Evolutionary conservation across 2,113 vertebrate species (phyloP).

Genomic region (Piprites chloris): DNA sequence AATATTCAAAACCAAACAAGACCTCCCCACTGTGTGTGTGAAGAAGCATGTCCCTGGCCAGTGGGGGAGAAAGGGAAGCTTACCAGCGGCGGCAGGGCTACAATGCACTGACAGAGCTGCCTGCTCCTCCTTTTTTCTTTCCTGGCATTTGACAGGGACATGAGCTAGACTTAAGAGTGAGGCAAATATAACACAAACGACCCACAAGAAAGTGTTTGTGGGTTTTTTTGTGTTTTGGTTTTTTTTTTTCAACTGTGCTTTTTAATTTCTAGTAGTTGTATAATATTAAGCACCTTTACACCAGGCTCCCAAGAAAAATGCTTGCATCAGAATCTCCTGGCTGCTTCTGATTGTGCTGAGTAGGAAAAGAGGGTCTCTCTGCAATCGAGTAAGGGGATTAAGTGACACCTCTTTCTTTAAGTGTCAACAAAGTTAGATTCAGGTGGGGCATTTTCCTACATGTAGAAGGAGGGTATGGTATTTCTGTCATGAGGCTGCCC

Average conservation of each 20-base stretch:
- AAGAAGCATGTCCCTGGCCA: background rate
- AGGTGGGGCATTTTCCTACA: background rate
- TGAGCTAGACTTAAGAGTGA: background rate
- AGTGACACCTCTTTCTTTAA: background rate
- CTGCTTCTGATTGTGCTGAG: rapidly evolving
- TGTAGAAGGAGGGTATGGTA: background rate
- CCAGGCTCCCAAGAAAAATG: background rate
- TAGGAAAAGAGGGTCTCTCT: background rate
- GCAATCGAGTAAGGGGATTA: background rate
- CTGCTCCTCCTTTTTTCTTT: background rate
- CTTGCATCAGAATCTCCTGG: background rate
- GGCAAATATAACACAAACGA: background rate
- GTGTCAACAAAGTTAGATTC: background rate
- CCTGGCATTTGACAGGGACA: background rate
- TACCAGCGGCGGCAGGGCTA: background rate
- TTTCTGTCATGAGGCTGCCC: background rate
- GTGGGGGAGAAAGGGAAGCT: background rate
- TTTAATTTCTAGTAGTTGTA: background rate
- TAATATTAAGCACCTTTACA: background rate
- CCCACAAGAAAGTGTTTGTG: rapidly evolving
- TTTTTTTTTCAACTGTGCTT: background rate
- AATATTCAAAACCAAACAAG: conserved; percentile 30
- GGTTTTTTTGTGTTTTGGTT: no score
- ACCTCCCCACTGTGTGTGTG: conserved; percentile 12
- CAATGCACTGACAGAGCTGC: background rate